Conservation (phyloP, 2,888 invertebrate genomes). For the Meteorus colon region DNA sequence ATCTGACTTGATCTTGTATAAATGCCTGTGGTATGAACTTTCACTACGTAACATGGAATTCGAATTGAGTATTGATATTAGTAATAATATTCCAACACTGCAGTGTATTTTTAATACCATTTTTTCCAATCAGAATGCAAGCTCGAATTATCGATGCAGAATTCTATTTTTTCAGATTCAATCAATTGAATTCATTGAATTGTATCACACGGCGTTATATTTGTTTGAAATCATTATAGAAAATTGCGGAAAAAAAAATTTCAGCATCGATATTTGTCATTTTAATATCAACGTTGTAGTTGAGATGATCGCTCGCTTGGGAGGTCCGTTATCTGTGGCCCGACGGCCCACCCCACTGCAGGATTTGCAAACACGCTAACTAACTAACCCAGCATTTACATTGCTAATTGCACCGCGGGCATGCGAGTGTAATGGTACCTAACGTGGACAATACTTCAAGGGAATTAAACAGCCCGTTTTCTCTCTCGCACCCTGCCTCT, state of each 20-base stretch:
- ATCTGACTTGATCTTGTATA: conserved; percentile 19
- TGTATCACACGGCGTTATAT: too few relatives aligned
- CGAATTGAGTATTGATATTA: neutral
- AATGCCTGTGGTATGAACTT: neutral
- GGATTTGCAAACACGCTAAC: conserved; percentile 70
- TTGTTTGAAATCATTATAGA: too few relatives aligned
- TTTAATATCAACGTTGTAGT: conserved; percentile 62
- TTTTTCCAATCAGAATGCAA: neutral
- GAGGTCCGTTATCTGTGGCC: conserved; percentile 70
- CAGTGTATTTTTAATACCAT: neutral
- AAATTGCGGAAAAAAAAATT: conserved; percentile 43
- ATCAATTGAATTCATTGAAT: too few relatives aligned
- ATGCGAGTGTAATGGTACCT: conserved; percentile 68
- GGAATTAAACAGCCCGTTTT: conserved; percentile 59
- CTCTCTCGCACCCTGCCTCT: conserved; percentile 48
- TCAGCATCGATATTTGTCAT: conserved; percentile 60
- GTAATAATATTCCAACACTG: neutral
- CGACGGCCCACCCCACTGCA: conserved; percentile 51
- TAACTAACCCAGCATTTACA: conserved; percentile 72
- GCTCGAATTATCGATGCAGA: too few relatives aligned
- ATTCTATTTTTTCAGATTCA: too few relatives aligned
- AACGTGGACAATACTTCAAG: conserved; percentile 69
- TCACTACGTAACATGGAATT: neutral
- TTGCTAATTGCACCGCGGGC: conserved; percentile 71
- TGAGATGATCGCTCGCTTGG: conserved; percentile 70